Evolutionary conservation across 2,888 invertebrate species (phyloP).

Genomic region (Cryptus viduatorius): DNA sequence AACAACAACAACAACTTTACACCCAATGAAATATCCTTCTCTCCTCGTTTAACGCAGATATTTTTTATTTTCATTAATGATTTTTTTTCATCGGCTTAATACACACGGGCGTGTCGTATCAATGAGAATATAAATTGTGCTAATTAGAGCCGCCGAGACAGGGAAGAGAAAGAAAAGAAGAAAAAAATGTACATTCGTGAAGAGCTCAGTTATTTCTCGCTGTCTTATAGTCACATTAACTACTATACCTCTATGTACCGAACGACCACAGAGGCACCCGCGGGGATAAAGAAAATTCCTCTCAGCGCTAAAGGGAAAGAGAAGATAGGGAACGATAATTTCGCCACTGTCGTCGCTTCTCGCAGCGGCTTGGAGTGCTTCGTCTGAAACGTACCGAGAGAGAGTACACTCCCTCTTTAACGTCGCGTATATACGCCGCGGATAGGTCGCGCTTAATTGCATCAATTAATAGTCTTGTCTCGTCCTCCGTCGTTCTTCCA

Average conservation of each 20-base stretch:
- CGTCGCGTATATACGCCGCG: conserved; percentile 52
- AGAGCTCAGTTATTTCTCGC: conserved; percentile 45
- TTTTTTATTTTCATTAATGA: conserved; percentile 4
- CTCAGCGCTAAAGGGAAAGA: conserved; percentile 47
- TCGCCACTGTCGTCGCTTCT: conserved; percentile 66
- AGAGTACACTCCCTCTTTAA: conserved; percentile 56
- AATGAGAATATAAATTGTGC: conserved; percentile 70
- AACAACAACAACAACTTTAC: neutral
- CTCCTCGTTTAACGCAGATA: conserved; percentile 20
- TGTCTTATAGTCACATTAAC: conserved; percentile 30
- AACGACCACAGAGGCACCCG: conserved; percentile 4
- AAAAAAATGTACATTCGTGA: conserved; percentile 8
- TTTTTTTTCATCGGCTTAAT: conserved; percentile 8
- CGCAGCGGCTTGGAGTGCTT: conserved; percentile 42
- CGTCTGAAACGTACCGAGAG: conserved; percentile 38
- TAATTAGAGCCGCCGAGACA: conserved; percentile 62
- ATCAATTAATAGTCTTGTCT: conserved; percentile 72
- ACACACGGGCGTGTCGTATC: conserved; percentile 40
- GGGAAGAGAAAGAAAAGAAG: neutral
- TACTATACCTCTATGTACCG: conserved; percentile 18
- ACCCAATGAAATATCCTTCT: conserved; percentile 35
- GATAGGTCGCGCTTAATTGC: conserved; percentile 72
- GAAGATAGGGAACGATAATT: conserved; percentile 68
- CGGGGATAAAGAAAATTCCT: conserved; percentile 59
- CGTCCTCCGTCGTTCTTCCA: conserved; percentile 52